A percentile compares a stretch with the other conserved stretches of the same genome.
Evolutionary conservation across 2,113 vertebrate species (phyloP).

Genomic region (Hyaena hyaena): DNA sequence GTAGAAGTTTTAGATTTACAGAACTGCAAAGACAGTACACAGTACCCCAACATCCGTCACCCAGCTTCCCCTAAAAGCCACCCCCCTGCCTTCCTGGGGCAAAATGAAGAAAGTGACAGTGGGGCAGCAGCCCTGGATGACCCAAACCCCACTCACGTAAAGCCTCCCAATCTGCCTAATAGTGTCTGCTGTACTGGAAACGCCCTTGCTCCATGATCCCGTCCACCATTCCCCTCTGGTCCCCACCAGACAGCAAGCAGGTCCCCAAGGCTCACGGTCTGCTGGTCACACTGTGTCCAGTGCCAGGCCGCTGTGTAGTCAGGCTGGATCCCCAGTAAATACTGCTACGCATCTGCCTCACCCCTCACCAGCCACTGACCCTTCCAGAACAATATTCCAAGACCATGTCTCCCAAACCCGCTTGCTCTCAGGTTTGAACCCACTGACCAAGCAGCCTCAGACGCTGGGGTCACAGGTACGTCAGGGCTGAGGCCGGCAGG

Average conservation of each 20-base stretch:
- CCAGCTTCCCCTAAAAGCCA: background rate
- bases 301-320: background rate
- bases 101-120: background rate
- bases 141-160: background rate
- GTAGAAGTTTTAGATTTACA: background rate
- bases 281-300: background rate
- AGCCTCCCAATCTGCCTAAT: background rate
- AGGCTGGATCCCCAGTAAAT: background rate
- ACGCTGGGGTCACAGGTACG: background rate
- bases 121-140: background rate
- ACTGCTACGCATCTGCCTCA: background rate
- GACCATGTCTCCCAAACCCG: background rate
- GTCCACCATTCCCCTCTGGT: background rate
- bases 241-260: background rate
- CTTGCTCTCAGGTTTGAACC: background rate
- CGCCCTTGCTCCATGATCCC: background rate
- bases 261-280: background rate
- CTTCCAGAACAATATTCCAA: background rate
- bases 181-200: accelerated
- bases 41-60: accelerated
- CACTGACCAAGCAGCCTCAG: too few species aligned
- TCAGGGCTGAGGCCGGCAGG: background rate
- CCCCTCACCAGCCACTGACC: background rate
- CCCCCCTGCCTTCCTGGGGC: background rate
- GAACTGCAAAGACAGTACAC: background rate